A percentile compares a stretch with the other conserved stretches of the same genome.
phyloP scores from a whole-genome alignment of 1,140 invertebrate species.

The Sarcophaga bullata region DNA sequence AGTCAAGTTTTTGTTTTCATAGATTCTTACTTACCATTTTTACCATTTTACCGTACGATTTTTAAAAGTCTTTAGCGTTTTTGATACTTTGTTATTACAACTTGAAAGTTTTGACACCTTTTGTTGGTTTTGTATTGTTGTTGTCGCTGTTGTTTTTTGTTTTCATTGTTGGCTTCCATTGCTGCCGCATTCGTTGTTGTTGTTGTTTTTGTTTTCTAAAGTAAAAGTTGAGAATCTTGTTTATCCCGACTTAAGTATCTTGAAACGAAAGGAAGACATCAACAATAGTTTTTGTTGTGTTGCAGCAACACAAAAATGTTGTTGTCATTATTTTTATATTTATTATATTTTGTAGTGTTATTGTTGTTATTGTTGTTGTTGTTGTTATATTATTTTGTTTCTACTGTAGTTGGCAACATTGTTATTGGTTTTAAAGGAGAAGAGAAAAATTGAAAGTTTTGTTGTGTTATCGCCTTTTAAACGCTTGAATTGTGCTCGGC shows the following conservation, averaged over 20 bases:
- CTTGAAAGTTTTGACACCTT: conserved; percentile 38
- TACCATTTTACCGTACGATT: background rate
- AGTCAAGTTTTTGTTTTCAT: background rate
- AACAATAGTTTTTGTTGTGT: conserved; percentile 24
- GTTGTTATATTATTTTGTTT: background rate
- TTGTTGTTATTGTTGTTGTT: conserved; percentile 22
- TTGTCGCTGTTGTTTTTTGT: background rate
- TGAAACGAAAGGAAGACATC: conserved; percentile 23
- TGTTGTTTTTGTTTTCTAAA: background rate
- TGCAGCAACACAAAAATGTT: conserved; percentile 26
- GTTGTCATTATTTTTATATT: conserved; percentile 38
- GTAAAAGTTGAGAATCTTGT: conserved; percentile 32
- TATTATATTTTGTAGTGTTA: conserved; percentile 32
- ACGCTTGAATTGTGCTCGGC: conserved; percentile 39
- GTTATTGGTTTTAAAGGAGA: conserved; percentile 25
- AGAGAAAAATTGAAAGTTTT: conserved; percentile 23
- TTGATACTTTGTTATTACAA: conserved; percentile 40
- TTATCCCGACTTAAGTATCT: conserved; percentile 32
- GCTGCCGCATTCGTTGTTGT: too few species aligned
- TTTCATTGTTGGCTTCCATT: background rate
- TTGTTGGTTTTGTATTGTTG: background rate
- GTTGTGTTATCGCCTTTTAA: conserved; percentile 43
- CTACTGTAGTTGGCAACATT: conserved; percentile 30
- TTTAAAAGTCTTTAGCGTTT: background rate
- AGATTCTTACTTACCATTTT: background rate